Conservation (phyloP, 1,140 invertebrate species). For the Mylabris phalerata region DNA sequence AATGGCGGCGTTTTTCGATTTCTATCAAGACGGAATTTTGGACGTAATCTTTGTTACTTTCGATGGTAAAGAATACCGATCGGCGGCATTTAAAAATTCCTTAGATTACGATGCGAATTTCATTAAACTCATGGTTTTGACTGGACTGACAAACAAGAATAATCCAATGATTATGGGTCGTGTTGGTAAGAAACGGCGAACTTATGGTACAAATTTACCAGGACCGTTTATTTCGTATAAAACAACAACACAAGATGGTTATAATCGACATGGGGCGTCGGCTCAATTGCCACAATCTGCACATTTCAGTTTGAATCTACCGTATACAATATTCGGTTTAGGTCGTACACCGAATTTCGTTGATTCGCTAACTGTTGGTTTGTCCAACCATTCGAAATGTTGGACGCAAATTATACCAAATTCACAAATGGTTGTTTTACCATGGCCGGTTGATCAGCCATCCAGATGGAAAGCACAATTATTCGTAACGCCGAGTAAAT, state of each 20-base stretch:
- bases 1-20: conserved; percentile 88
- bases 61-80: conserved; percentile 48
- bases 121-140: conserved; percentile 89
- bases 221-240: conserved; percentile 82
- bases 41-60: conserved; percentile 73
- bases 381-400: conserved; percentile 60
- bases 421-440: conserved; percentile 94
- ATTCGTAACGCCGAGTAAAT: conserved; percentile 92
- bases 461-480: conserved; percentile 85
- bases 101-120: conserved; percentile 93
- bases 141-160: conserved; percentile 67
- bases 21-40: conserved; percentile 75
- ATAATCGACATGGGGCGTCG: conserved; percentile 62
- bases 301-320: conserved; percentile 85
- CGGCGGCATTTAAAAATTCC: conserved; percentile 77
- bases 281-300: conserved; percentile 90
- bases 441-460: conserved; percentile 71
- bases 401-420: conserved; percentile 94
- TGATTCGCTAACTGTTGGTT: conserved; percentile 78
- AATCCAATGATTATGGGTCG: conserved; percentile 61
- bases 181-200: conserved; percentile 66
- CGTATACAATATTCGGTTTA: conserved; percentile 91
- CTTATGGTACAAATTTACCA: conserved; percentile 62
- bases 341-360: conserved; percentile 97
- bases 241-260: conserved; percentile 78